phyloP scores from a whole-genome alignment of 2,113 vertebrate species.

The Rana temporaria region DNA sequence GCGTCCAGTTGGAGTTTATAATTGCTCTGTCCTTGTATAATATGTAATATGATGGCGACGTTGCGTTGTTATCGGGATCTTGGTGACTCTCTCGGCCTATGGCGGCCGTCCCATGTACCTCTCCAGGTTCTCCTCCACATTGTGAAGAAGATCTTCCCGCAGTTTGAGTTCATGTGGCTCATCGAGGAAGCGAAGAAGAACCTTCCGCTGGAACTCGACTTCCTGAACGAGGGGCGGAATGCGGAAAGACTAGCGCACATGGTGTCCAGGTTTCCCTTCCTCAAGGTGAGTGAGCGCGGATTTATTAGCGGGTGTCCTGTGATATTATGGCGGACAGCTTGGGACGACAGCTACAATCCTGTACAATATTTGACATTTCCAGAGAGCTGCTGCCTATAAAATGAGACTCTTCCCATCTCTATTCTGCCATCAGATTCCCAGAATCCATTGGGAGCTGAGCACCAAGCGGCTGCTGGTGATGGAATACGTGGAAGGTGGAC shows the following conservation, averaged over 20 bases:
- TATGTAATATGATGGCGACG: too few relatives aligned
- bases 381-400: too few relatives aligned
- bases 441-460: constrained; percentile 92
- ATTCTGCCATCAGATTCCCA: constrained; percentile 79
- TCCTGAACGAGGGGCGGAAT: constrained; percentile 94
- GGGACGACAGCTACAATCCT: too few relatives aligned
- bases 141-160: constrained; percentile 92
- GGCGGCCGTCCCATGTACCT: neutral
- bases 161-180: constrained; percentile 97
- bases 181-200: constrained; percentile 98
- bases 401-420: too few relatives aligned
- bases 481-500: constrained; percentile 94
- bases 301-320: too few relatives aligned
- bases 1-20: too few relatives aligned
- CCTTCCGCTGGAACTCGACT: constrained; percentile 93
- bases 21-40: too few relatives aligned
- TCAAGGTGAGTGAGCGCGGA: constrained; percentile 74
- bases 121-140: constrained; percentile 81
- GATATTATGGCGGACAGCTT: too few relatives aligned
- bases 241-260: constrained; percentile 87
- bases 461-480: constrained; percentile 92
- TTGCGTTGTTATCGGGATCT: too few relatives aligned
- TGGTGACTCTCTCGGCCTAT: neutral
- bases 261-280: constrained; percentile 86
- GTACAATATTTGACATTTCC: too few relatives aligned